A percentile compares a stretch with the other conserved stretches of the same genome.
phyloP scores from a whole-genome alignment of 2,888 invertebrate genomes.

The Cyclophora albipunctata region DNA sequence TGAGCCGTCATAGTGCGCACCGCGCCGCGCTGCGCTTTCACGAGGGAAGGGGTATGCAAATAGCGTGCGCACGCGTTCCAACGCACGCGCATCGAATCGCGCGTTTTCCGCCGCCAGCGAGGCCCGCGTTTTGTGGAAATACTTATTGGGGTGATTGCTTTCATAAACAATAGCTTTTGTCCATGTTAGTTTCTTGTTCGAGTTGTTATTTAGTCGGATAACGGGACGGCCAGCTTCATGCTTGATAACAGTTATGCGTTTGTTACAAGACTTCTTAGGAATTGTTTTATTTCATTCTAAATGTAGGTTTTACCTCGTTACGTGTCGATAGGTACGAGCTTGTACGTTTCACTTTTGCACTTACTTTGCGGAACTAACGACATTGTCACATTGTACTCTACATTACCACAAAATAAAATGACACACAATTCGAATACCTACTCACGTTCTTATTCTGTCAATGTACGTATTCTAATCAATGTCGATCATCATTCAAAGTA shows the following conservation, averaged over 20 bases:
- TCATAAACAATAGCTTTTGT: slow-evolving; percentile 74
- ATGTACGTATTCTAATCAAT: no score
- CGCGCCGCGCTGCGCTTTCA: slow-evolving; percentile 29
- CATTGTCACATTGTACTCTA: no score
- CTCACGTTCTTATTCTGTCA: no score
- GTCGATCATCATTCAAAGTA: no score
- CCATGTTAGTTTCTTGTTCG: slow-evolving; percentile 49
- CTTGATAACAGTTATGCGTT: slow-evolving; percentile 42
- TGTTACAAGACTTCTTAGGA: slow-evolving; percentile 26
- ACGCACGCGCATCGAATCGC: slow-evolving; percentile 72
- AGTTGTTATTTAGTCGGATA: slow-evolving; percentile 55
- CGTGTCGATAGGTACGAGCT: no score
- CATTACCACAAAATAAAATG: no score
- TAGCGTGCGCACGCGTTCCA: slow-evolving; percentile 46
- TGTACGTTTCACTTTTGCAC: slow-evolving; percentile 31
- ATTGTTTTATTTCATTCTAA: slow-evolving; percentile 8
- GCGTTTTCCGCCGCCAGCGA: slow-evolving; percentile 62
- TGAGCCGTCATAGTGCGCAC: slow-evolving; percentile 34
- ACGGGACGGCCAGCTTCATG: slow-evolving; percentile 45
- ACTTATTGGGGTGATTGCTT: slow-evolving; percentile 74
- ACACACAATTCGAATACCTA: no score
- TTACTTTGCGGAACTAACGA: no score
- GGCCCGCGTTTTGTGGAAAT: slow-evolving; percentile 68
- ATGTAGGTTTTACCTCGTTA: no score
- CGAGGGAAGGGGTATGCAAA: slow-evolving; percentile 52